Conservation (phyloP, 2,888 invertebrate species). For the Nomada hirtipes region DNA sequence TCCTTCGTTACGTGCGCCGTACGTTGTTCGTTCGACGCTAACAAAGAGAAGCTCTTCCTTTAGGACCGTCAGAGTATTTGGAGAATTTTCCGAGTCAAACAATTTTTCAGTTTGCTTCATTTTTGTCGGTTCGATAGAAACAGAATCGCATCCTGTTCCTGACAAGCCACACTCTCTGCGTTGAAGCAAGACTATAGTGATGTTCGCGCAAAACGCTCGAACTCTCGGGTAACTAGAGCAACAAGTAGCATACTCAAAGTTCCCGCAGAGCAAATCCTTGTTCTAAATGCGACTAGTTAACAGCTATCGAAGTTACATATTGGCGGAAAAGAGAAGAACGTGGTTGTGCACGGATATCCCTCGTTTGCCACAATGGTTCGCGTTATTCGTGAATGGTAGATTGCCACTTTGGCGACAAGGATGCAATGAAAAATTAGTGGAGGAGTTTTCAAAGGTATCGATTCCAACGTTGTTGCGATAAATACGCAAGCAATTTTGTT, state of each 20-base stretch:
- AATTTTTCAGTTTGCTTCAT: neutral
- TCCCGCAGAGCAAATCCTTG: conserved; percentile 35
- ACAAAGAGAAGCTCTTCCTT: no score
- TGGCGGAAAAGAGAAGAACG: conserved; percentile 1
- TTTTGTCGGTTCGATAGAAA: neutral
- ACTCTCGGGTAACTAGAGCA: conserved; percentile 48
- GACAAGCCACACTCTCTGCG: neutral
- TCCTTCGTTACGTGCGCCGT: neutral
- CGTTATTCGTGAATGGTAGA: neutral
- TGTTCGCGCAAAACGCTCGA: conserved; percentile 40
- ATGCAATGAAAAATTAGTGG: conserved; percentile 2
- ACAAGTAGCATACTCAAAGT: conserved; percentile 55
- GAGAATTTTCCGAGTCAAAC: neutral
- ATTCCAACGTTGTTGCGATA: conserved; percentile 4
- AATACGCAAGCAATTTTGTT: conserved; percentile 28
- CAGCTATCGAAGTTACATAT: conserved; percentile 22
- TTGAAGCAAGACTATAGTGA: conserved; percentile 15
- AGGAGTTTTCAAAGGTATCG: neutral
- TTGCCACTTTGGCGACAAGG: neutral
- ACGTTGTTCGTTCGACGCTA: no score
- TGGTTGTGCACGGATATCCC: neutral
- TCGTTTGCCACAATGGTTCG: neutral
- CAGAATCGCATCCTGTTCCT: conserved; percentile 16
- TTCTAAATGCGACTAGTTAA: conserved; percentile 30
- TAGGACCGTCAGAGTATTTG: neutral